Evolutionary conservation across 2,113 vertebrate species (phyloP).

Genomic region (Vulpes ferrilata): DNA sequence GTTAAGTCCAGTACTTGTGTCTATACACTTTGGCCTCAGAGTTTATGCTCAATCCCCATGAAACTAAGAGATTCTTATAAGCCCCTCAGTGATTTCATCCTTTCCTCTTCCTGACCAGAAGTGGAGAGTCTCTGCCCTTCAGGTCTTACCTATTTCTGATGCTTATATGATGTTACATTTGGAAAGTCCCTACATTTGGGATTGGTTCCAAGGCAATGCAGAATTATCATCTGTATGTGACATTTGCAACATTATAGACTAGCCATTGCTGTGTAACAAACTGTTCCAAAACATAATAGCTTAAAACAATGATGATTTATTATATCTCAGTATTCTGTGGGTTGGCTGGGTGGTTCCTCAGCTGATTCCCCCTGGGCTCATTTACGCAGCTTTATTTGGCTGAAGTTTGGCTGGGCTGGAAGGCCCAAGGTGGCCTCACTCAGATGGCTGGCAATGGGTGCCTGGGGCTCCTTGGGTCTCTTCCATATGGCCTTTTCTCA

Average conservation of each 20-base stretch:
- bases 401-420: not conserved
- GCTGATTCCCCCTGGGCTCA: not conserved
- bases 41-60: not conserved
- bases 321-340: not conserved
- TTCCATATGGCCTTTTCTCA: not conserved
- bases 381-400: not conserved
- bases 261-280: not conserved
- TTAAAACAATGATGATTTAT: not conserved
- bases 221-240: not conserved
- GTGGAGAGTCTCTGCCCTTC: not conserved
- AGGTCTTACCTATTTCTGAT: not conserved
- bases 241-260: not conserved
- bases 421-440: not conserved
- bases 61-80: not conserved
- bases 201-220: not conserved
- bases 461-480: not conserved
- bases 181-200: not conserved
- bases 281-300: not conserved
- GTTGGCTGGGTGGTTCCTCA: not conserved
- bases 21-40: not conserved
- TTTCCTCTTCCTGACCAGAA: not conserved
- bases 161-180: not conserved
- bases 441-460: not conserved
- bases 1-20: not conserved
- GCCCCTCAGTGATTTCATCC: not conserved